Evolutionary conservation across 2,888 invertebrate species (phyloP).

Genomic region (Tolmerus cingulatus): DNA sequence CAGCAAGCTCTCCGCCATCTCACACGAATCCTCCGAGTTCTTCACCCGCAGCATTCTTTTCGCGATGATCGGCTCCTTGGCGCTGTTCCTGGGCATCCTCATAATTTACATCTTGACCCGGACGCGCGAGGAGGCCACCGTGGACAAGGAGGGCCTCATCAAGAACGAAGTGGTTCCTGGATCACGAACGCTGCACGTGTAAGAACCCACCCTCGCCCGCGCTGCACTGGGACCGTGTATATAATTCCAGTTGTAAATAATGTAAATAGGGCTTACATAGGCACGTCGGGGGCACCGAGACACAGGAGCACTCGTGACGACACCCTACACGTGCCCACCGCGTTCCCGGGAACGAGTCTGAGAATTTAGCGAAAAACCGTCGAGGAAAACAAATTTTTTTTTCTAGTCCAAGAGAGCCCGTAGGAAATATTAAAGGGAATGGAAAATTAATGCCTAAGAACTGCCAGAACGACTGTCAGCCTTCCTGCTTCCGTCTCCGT

Average conservation of each 20-base stretch:
- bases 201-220: not conserved
- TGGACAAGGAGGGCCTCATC: constrained; percentile 31
- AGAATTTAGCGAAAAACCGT: constrained; percentile 21
- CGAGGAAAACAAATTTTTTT: constrained; percentile 7
- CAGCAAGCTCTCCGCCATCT: constrained; percentile 50
- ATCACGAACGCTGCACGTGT: constrained; percentile 25
- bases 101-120: constrained; percentile 51
- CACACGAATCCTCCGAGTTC: constrained; percentile 47
- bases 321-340: not conserved
- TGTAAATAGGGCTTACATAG: constrained; percentile 19
- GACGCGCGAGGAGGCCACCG: constrained; percentile 50
- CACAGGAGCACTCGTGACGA: not conserved
- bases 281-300: not conserved
- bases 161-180: constrained; percentile 2
- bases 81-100: constrained; percentile 52
- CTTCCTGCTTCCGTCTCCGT: constrained; percentile 13
- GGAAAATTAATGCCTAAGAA: constrained; percentile 22
- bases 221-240: not conserved
- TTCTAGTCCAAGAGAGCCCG: constrained; percentile 29
- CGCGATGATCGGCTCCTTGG: constrained; percentile 51
- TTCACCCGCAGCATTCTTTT: constrained; percentile 51
- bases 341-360: not conserved
- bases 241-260: constrained; percentile 22
- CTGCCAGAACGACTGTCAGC: not conserved
- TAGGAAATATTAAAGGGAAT: constrained; percentile 22